These are phyloP conservation scores for Boloria euphrosyne DNA, from an alignment of 2,888 invertebrate genomes.

Conservation along the genomic window DNA sequence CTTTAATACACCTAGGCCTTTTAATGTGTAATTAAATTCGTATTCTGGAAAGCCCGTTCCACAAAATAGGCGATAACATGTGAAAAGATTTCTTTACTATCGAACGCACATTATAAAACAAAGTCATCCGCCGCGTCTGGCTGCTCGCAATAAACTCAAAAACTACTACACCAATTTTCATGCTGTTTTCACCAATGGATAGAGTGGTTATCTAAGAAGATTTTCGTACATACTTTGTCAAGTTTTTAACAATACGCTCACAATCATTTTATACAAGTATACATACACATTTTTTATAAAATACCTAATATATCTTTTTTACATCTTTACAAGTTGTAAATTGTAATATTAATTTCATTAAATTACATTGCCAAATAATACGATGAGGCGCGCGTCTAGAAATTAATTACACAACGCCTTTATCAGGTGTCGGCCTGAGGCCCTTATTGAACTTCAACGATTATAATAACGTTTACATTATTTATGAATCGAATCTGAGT, in stretches of 20 bases:
- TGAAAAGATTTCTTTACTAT: no score
- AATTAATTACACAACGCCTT: slow-evolving; percentile 73
- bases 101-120: no score
- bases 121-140: no score
- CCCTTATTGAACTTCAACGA: slow-evolving; percentile 46
- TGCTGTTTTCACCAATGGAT: no score
- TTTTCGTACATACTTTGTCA: no score
- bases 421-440: slow-evolving; percentile 63
- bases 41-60: no score
- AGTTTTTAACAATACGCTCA: no score
- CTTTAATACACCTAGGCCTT: slow-evolving; percentile 5
- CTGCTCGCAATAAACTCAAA: no score
- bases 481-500: slow-evolving; percentile 6
- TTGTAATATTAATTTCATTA: slow-evolving; percentile 35
- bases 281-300: neutral
- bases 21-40: neutral
- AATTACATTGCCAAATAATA: slow-evolving; percentile 47
- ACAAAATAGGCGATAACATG: no score
- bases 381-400: slow-evolving; percentile 52
- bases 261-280: no score
- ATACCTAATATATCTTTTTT: neutral
- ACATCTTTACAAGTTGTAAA: slow-evolving; percentile 14
- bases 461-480: slow-evolving; percentile 47
- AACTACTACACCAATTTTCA: no score
- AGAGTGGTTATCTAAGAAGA: no score